Percentiles rank a stretch among this genome's conserved stretches.
These are phyloP conservation scores for Netelia inedita DNA, from an alignment of 2,888 invertebrate genomes.

Conservation along the genomic window DNA sequence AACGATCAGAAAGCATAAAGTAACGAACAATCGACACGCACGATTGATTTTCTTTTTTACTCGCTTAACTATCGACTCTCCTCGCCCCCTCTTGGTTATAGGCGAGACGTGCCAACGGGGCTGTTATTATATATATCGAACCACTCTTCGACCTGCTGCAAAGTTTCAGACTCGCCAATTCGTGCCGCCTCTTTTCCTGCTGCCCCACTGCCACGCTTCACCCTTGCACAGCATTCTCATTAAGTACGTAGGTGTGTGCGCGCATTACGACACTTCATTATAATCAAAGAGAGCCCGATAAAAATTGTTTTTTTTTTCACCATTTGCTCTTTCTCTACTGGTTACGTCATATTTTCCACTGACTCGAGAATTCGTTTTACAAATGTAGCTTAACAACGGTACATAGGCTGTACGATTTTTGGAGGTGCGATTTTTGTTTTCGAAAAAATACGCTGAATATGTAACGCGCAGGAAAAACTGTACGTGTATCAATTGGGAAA, in stretches of 20 bases:
- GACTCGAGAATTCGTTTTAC: constrained; percentile 3
- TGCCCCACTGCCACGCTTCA: background rate
- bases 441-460: too few species aligned
- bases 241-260: constrained; percentile 54
- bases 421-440: background rate
- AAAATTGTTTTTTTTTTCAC: constrained; percentile 14
- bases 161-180: constrained; percentile 37
- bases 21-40: background rate
- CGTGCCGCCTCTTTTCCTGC: background rate
- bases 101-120: background rate
- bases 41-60: constrained; percentile 27
- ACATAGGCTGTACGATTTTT: background rate
- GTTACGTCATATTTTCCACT: constrained; percentile 19
- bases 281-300: constrained; percentile 59
- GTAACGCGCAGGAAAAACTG: background rate
- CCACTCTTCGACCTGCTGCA: constrained; percentile 17
- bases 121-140: constrained; percentile 29
- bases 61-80: constrained; percentile 3
- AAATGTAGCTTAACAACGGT: constrained; percentile 1
- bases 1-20: background rate
- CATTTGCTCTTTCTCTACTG: background rate
- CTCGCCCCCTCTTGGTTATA: background rate
- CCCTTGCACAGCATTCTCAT: constrained; percentile 31
- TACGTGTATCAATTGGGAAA: background rate
- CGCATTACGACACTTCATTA: constrained; percentile 65